Percentiles rank a stretch among this genome's conserved stretches.
Evolutionary conservation across 2,113 vertebrate genomes (phyloP).

Genomic region (Actenoides hombroni): DNA sequence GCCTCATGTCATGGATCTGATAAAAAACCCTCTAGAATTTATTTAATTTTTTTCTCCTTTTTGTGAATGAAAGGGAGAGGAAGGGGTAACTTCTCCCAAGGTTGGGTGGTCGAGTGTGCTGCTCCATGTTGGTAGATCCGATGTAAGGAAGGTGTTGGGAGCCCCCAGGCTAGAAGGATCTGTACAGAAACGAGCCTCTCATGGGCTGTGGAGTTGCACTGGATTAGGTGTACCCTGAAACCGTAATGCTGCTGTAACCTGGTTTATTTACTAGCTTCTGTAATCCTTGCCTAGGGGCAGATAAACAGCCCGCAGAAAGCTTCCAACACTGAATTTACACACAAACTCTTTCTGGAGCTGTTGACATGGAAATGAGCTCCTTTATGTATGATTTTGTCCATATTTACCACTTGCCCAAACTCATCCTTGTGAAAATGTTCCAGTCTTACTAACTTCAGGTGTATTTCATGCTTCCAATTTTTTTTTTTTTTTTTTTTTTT

Average conservation of each 20-base stretch:
- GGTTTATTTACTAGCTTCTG: background rate
- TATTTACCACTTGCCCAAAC: background rate
- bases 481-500: background rate
- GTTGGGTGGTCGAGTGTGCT: background rate
- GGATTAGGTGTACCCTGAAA: background rate
- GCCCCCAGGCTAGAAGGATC: rapidly evolving
- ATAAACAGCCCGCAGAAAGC: background rate
- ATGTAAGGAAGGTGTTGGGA: background rate
- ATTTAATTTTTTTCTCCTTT: background rate
- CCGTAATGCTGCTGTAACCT: background rate
- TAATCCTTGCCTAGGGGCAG: background rate
- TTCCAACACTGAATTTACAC: background rate
- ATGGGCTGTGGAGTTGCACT: background rate
- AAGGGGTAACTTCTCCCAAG: background rate
- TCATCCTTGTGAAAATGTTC: background rate
- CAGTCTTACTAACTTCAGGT: background rate
- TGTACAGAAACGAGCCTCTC: background rate
- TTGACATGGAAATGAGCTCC: background rate
- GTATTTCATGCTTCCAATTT: background rate
- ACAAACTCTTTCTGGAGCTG: background rate
- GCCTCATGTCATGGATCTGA: background rate
- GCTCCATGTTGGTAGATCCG: rapidly evolving
- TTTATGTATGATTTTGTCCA: background rate
- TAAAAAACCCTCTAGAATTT: background rate
- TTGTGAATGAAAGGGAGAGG: background rate